Percentiles rank a stretch among this genome's conserved stretches.
These are phyloP conservation scores for Yasuhikotakia modesta DNA, from an alignment of 2,797 vertebrate genomes.

Conservation along the genomic window DNA sequence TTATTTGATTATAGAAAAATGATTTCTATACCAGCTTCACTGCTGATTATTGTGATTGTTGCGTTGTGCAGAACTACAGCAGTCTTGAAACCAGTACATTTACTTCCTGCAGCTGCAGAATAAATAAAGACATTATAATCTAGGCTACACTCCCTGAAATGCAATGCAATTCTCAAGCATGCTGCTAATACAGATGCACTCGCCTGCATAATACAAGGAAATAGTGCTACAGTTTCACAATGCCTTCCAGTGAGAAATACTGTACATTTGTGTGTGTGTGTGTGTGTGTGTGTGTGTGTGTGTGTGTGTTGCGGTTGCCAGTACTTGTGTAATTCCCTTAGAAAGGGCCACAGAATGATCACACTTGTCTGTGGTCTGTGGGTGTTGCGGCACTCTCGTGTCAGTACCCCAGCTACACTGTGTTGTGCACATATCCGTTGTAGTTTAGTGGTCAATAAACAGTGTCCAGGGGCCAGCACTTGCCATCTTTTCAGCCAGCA, in stretches of 20 bases:
- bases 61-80: constrained; percentile 2
- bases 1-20: no score
- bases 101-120: constrained; percentile 14
- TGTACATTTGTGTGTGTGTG: constrained; percentile 8
- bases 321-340: constrained; percentile 23
- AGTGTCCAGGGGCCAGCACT: constrained; percentile 54
- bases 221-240: constrained; percentile 20
- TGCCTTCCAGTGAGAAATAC: not conserved
- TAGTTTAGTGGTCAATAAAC: constrained; percentile 65
- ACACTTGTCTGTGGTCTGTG: constrained; percentile 32
- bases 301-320: constrained; percentile 26
- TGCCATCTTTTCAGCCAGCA: constrained; percentile 55
- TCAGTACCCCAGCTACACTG: constrained; percentile 22
- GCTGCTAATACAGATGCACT: constrained; percentile 28
- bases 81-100: constrained; percentile 24
- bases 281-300: not conserved
- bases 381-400: constrained; percentile 29
- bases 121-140: not conserved
- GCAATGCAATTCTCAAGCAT: constrained; percentile 20
- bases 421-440: constrained; percentile 46
- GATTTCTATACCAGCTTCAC: not conserved
- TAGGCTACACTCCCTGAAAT: not conserved
- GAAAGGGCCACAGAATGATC: constrained; percentile 14
- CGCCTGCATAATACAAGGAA: not conserved
- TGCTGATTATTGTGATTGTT: not conserved